Conservation (phyloP, 2,888 invertebrate genomes). For the Eurytoma adleriae region DNA sequence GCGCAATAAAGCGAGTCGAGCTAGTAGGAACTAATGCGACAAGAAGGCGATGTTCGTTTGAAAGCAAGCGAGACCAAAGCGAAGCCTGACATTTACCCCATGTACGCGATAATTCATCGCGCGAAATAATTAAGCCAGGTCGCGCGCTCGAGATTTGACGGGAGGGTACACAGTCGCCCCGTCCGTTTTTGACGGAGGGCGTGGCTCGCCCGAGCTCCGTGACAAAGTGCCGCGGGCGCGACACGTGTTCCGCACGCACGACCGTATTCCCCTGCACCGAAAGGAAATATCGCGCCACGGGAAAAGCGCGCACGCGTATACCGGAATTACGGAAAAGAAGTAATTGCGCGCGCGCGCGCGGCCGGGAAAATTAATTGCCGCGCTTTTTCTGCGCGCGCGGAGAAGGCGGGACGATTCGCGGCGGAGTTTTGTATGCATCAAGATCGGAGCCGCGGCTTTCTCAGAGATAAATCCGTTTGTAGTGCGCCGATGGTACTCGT, state of each 20-base stretch:
- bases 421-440: no score
- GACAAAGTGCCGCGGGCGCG: conserved; percentile 65
- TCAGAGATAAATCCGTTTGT: neutral
- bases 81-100: neutral
- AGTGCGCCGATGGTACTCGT: no score
- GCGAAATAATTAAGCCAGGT: conserved; percentile 33
- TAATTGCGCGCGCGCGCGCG: no score
- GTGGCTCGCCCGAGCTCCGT: conserved; percentile 60
- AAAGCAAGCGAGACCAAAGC: neutral
- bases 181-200: conserved; percentile 61
- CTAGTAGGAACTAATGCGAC: no score
- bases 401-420: no score
- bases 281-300: conserved; percentile 31
- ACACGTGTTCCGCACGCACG: conserved; percentile 65
- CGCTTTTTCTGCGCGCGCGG: no score
- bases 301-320: neutral
- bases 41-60: no score
- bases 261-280: neutral
- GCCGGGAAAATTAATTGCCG: no score
- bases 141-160: conserved; percentile 35
- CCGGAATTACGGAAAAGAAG: conserved; percentile 1
- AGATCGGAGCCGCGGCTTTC: no score
- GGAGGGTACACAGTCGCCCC: conserved; percentile 51
- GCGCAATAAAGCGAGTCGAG: no score
- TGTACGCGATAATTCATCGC: conserved; percentile 32